Conservation (phyloP, 2,797 vertebrate species). For the Varecia variegata region DNA sequence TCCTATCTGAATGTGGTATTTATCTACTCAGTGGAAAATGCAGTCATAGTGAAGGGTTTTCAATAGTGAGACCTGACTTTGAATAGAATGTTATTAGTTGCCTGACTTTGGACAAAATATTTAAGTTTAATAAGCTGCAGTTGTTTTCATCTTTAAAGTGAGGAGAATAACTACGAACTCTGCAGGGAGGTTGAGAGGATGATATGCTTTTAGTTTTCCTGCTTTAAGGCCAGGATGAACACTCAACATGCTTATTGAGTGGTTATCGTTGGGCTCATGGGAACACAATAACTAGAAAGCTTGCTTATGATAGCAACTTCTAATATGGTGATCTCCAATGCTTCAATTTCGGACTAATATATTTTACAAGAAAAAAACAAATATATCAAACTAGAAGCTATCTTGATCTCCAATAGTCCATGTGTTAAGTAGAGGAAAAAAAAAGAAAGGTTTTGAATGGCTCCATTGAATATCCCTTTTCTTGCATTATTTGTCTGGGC, state of each 20-base stretch:
- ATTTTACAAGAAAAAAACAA: neutral
- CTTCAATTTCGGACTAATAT: neutral
- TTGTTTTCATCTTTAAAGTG: neutral
- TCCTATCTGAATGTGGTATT: neutral
- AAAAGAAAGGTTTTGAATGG: neutral
- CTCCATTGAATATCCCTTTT: neutral
- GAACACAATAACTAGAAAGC: neutral
- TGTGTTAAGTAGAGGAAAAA: neutral
- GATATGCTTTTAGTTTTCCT: neutral
- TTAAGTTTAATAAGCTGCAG: neutral
- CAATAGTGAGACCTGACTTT: neutral
- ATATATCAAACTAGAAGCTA: neutral
- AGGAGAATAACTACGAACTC: neutral
- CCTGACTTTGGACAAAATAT: neutral
- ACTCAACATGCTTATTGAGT: neutral
- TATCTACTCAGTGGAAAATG: neutral
- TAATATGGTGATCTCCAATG: neutral
- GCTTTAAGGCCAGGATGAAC: rapidly evolving
- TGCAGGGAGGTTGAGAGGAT: neutral
- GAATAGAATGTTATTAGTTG: neutral
- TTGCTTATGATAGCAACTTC: neutral
- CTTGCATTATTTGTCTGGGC: neutral
- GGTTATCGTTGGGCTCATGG: neutral
- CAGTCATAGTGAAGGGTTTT: neutral
- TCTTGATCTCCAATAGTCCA: neutral